Conservation (phyloP, 2,797 vertebrate genomes). For the Sylvia borin region DNA sequence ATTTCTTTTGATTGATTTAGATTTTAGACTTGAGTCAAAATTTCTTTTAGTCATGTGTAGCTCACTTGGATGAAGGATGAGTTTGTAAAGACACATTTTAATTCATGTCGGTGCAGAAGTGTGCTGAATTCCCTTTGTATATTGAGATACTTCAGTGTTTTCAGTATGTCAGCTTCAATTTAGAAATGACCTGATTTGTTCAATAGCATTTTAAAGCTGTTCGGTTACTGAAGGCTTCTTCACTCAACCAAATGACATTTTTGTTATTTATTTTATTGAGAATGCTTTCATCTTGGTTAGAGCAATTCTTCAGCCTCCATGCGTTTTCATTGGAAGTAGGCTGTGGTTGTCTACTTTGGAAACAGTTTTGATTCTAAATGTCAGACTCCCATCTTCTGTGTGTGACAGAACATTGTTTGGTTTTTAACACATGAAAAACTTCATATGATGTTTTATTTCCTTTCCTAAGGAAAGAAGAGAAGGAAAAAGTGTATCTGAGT, state of each 20-base stretch:
- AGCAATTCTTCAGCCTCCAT: not conserved
- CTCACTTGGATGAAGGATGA: not conserved
- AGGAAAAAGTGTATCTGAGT: not conserved
- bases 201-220: not conserved
- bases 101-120: not conserved
- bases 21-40: not conserved
- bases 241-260: not conserved
- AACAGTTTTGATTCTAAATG: not conserved
- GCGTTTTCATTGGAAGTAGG: not conserved
- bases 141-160: not conserved
- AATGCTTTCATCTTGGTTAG: not conserved
- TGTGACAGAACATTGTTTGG: not conserved
- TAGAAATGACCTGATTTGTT: not conserved
- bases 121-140: not conserved
- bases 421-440: not conserved
- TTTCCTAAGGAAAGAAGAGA: not conserved
- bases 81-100: not conserved
- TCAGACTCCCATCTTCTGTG: not conserved
- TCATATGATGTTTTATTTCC: not conserved
- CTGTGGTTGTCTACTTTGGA: not conserved
- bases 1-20: too few relatives aligned
- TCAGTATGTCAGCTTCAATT: not conserved
- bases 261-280: not conserved
- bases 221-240: not conserved
- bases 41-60: not conserved